Percentiles rank a stretch among this genome's conserved stretches.
Evolutionary conservation across 1,140 invertebrate genomes (phyloP).

Genomic region (Heliconius hewitsoni): DNA sequence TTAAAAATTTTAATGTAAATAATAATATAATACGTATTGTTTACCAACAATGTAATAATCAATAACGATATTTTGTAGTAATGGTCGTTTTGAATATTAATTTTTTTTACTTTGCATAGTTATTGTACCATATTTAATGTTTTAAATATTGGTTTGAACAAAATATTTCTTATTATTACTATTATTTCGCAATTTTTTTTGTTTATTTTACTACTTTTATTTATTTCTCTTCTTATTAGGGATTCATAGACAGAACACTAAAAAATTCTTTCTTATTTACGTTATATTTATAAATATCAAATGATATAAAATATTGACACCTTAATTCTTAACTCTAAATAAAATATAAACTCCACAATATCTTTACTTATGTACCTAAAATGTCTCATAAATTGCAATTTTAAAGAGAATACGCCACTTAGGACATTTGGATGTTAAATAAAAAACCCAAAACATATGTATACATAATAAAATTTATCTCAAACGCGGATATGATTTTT

Average conservation of each 20-base stretch:
- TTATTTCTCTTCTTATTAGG: too few relatives aligned
- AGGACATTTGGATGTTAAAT: background rate
- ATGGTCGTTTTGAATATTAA: background rate
- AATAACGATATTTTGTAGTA: background rate
- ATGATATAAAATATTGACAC: too few relatives aligned
- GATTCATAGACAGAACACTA: too few relatives aligned
- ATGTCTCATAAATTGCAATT: background rate
- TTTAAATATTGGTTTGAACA: too few relatives aligned
- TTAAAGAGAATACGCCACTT: background rate
- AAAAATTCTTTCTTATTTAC: too few relatives aligned
- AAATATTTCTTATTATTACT: too few relatives aligned
- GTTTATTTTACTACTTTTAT: too few relatives aligned
- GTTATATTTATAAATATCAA: too few relatives aligned
- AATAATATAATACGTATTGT: background rate
- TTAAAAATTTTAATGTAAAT: background rate
- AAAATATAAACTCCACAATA: too few relatives aligned
- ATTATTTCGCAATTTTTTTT: too few relatives aligned
- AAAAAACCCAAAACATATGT: background rate
- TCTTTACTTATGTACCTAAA: background rate
- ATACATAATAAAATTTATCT: slow-evolving; percentile 21
- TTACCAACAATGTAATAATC: slow-evolving; percentile 1
- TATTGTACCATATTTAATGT: background rate
- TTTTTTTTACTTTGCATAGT: background rate
- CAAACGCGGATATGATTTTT: slow-evolving; percentile 27
- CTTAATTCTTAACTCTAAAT: too few relatives aligned